Evolutionary conservation across 2,888 invertebrate genomes (phyloP).

Genomic region (Chalcosyrphus nemorum): DNA sequence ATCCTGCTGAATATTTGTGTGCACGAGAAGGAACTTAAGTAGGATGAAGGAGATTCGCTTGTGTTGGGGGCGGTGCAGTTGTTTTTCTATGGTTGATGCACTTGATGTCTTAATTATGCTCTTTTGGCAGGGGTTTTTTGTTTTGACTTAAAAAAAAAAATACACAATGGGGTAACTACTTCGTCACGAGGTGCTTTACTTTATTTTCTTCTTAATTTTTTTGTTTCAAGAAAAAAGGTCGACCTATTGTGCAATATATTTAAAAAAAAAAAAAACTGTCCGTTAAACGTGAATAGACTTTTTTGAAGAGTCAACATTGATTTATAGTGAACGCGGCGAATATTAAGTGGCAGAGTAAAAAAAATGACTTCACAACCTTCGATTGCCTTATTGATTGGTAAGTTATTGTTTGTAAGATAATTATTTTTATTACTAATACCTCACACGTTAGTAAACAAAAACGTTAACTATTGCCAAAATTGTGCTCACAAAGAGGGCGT

Average conservation of each 20-base stretch:
- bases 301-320: constrained; percentile 5
- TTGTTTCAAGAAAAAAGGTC: neutral
- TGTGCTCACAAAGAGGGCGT: neutral
- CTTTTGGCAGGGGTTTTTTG: constrained; percentile 35
- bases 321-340: constrained; percentile 17
- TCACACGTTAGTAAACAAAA: constrained; percentile 28
- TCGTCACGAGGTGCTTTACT: constrained; percentile 12
- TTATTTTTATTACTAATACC: constrained; percentile 7
- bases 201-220: too few species aligned
- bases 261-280: neutral
- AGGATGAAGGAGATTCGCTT: neutral
- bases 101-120: constrained; percentile 36
- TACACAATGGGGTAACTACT: neutral
- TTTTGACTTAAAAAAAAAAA: constrained; percentile 4
- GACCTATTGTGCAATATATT: neutral
- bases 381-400: constrained; percentile 69
- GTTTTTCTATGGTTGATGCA: neutral
- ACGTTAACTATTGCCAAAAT: neutral
- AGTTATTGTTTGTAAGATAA: constrained; percentile 41
- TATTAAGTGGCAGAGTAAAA: constrained; percentile 39
- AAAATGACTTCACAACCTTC: constrained; percentile 62
- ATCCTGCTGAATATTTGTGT: constrained; percentile 41
- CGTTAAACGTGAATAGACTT: constrained; percentile 23
- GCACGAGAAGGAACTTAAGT: constrained; percentile 9
- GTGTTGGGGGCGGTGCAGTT: constrained; percentile 5